Evolutionary conservation across 2,797 vertebrate species (phyloP), one percentile per base, ranked within the genome.

Genomic region (Falco cherrug): DNA sequence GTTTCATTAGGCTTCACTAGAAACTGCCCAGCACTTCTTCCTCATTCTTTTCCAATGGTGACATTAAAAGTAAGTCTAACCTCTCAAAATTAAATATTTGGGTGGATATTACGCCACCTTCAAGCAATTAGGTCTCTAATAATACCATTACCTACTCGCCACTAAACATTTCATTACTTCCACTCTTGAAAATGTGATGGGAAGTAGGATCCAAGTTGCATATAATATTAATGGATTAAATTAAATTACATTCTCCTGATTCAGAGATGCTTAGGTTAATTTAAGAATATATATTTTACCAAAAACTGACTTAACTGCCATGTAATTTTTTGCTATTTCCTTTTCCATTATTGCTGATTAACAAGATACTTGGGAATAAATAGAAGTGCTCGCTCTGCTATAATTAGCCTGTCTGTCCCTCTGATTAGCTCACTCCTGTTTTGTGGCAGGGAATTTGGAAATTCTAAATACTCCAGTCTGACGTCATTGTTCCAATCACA

Each of bases 261-360:
- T 93, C 84, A 87, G 56, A 91, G 68, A 56, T 65, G 85, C 87
- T 93, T 83, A 37, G 61, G 33, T 51, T 96, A 89, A 96, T 95
- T 94, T 92, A 92, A 91, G 65, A 85, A 83, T 59, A 87, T 81
- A n/a, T 93, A 85, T 96, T 96, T 96, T 91, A 81, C 82, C 68
- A 31, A 67, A 92, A 92, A 26, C 84, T 85, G 61, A 80, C 64
- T 93, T 80, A 94, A 77, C 60, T 80, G 65, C 61, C 3, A 2
- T 57, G 71, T 87, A 75, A 93, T 93, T 92, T 95, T 90, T 89
- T 91, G 68, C 79, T 80, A 59, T 89, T 96, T 96, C 87, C 94
- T 96, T 89, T 96, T 68, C 82, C 73, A 61, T 91, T 93, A 83
- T 57, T 93, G 84, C 68, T 89, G 89, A 96, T 95, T 93, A 96